Evolutionary conservation across 2,797 vertebrate species (phyloP).

Genomic region (Smutsia gigantea): DNA sequence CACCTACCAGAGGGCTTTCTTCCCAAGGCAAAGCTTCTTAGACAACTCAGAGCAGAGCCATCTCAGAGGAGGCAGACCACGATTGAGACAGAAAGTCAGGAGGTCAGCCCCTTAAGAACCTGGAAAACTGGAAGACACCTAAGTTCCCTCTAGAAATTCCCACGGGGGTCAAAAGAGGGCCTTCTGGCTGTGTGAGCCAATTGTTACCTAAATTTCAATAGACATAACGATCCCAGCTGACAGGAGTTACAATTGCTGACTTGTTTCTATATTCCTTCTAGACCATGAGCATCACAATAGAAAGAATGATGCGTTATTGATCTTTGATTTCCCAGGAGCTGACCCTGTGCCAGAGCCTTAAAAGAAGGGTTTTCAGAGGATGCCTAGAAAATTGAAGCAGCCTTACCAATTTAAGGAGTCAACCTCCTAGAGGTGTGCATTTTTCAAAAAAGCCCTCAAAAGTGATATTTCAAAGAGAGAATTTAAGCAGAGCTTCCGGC

Average conservation of each 20-base stretch:
- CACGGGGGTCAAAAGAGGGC: rapidly evolving
- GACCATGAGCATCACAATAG: background rate
- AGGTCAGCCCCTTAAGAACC: background rate
- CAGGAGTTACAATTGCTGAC: background rate
- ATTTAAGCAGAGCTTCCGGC: background rate
- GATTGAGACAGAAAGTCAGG: background rate
- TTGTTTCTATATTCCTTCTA: background rate
- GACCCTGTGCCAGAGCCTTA: background rate
- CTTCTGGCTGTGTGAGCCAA: background rate
- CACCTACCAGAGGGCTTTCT: background rate
- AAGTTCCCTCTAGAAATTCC: background rate
- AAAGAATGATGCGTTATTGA: background rate
- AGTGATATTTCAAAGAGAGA: background rate
- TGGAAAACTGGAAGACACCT: background rate
- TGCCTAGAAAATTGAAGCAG: background rate
- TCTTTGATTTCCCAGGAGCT: background rate
- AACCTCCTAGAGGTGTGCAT: background rate
- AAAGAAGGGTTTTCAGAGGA: background rate
- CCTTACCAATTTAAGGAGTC: background rate
- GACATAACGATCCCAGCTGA: background rate
- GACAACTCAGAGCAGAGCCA: background rate
- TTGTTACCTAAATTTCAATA: background rate
- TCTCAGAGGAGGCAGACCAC: background rate
- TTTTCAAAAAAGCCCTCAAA: background rate
- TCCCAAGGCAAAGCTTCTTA: background rate